Base-by-base conservation (phyloP, 1,140 invertebrate genomes). In the Ephestia elutella region DNA sequence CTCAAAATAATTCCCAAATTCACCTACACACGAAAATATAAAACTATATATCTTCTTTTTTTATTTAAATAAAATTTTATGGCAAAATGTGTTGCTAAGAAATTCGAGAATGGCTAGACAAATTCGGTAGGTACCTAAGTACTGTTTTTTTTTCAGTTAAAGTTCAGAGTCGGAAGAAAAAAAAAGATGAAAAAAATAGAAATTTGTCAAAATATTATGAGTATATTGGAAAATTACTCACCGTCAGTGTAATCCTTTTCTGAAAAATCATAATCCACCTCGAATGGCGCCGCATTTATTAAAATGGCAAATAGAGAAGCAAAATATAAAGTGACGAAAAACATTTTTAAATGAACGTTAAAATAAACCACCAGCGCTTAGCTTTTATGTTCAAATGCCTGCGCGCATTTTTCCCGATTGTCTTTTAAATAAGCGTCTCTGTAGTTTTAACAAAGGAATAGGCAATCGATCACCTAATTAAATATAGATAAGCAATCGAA, bases 1-100 rank as follows among this genome's bases (percentile, higher is more conserved):
- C 73, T 90, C 88, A 63, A 89, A 89, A 49, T 89, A 73, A 2
- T 88, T 74, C n/a, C 89, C 89, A 4, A 81, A 66, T 65, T 90
- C 89, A 50, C 59, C 70, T 15, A 60, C 66, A 17, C 38, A 2
- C 9, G 38, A 44, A 15, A 3, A 44, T 15, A 44, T 4, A 15
- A 15, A 44, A 32, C 11, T 3, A 32, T 10, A 32, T n/a, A n/a
- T n/a, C n/a, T 28, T 28, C 3, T 28, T 28, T 28, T 28, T 28
- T 5, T 28, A 28, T 28, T 28, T 5, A 5, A 5, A n/a, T n/a
- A n/a, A n/a, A n/a, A n/a, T n/a, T n/a, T n/a, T n/a, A n/a, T n/a
- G n/a, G n/a, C n/a, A n/a, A n/a, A n/a, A n/a, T n/a, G n/a, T n/a
- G n/a, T n/a, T n/a, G n/a, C n/a, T n/a, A n/a, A n/a, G n/a, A n/a